These are phyloP conservation scores for Bufo gargarizans DNA, from an alignment of 2,113 vertebrate species.

Conservation along the genomic window DNA sequence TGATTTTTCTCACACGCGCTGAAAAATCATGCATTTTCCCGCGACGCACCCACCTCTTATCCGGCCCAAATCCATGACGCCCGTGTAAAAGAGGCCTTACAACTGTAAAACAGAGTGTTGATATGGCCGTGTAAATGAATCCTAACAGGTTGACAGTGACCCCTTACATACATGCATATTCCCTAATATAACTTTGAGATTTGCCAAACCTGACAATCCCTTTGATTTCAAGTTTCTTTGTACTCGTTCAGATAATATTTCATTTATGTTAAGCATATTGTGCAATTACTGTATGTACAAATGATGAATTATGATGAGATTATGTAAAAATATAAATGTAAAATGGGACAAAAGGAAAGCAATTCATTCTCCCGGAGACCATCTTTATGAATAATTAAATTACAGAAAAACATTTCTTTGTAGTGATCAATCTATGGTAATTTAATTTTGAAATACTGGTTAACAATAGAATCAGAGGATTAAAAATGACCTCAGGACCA, in stretches of 20 bases:
- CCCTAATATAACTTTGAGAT: too few relatives aligned
- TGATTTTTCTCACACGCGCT: too few relatives aligned
- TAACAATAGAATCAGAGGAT: slow-evolving; percentile 32
- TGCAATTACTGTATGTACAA: neutral
- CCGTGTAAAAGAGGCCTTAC: too few relatives aligned
- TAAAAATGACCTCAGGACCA: neutral
- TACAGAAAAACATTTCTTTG: slow-evolving; percentile 16
- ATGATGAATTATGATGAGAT: slow-evolving; percentile 22
- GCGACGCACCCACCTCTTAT: too few relatives aligned
- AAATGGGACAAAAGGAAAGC: neutral
- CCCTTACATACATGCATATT: too few relatives aligned
- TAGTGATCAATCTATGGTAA: slow-evolving; percentile 14
- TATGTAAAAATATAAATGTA: slow-evolving; percentile 27
- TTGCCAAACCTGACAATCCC: neutral
- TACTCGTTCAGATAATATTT: neutral
- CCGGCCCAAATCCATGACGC: too few relatives aligned
- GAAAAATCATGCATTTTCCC: too few relatives aligned
- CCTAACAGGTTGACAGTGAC: too few relatives aligned
- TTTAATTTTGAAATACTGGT: slow-evolving; percentile 1
- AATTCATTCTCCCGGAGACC: slow-evolving; percentile 16
- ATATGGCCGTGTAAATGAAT: too few relatives aligned
- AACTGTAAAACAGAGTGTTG: too few relatives aligned
- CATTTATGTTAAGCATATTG: neutral
- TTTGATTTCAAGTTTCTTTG: neutral
- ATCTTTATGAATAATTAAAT: slow-evolving; percentile 40